Evolutionary conservation across 2,888 invertebrate genomes (phyloP).

Genomic region (Lysandra coridon): DNA sequence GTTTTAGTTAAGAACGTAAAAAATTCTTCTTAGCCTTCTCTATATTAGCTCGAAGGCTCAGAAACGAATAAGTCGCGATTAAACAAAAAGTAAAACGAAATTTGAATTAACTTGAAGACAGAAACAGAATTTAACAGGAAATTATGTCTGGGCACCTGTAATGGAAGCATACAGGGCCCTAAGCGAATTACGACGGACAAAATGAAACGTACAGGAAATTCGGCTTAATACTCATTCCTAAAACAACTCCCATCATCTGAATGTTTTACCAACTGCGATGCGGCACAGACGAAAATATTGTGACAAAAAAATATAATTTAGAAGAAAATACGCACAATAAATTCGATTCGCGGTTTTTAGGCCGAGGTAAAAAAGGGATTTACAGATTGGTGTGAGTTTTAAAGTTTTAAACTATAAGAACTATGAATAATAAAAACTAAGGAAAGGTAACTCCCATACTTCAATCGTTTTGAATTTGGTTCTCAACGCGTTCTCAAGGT

Average conservation of each 20-base stretch:
- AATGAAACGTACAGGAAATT: constrained; percentile 60
- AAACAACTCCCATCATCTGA: constrained; percentile 43
- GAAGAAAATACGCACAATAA: neutral
- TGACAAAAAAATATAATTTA: neutral
- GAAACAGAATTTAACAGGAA: constrained; percentile 50
- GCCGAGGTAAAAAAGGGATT: too few species aligned
- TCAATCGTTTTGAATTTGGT: too few species aligned
- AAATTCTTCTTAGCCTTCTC: too few species aligned
- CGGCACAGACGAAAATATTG: neutral
- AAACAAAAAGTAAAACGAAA: neutral
- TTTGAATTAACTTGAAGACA: constrained; percentile 3
- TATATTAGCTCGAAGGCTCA: too few species aligned
- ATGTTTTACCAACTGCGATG: constrained; percentile 14
- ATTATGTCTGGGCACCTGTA: constrained; percentile 63
- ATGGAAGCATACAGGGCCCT: constrained; percentile 60
- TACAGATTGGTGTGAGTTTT: too few species aligned
- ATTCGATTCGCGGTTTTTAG: too few species aligned
- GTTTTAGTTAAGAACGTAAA: too few species aligned
- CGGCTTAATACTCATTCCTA: constrained; percentile 53
- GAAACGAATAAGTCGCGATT: neutral
- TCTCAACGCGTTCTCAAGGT: too few species aligned
- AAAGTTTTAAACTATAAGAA: too few species aligned
- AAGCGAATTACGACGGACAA: constrained; percentile 61
- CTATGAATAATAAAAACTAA: too few species aligned
- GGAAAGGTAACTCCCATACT: too few species aligned